These are phyloP conservation scores for Protodeltote pygarga DNA, from an alignment of 2,888 invertebrate genomes.

Conservation along the genomic window DNA sequence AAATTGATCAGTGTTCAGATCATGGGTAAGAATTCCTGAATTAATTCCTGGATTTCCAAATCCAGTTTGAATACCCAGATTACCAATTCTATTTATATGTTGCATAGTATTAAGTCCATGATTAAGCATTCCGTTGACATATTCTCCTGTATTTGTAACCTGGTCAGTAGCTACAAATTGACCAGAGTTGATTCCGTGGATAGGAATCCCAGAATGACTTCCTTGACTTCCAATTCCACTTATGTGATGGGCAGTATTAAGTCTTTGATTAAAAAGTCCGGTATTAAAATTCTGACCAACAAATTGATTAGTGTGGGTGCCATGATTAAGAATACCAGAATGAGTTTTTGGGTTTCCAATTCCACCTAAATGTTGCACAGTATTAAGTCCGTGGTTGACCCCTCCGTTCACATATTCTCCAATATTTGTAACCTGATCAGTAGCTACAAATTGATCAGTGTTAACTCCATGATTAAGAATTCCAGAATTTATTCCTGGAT, in stretches of 20 bases:
- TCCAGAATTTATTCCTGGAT: background rate
- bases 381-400: background rate
- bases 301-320: background rate
- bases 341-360: background rate
- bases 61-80: background rate
- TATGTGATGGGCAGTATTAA: background rate
- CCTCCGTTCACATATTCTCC: background rate
- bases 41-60: too few species aligned
- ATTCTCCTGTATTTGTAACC: background rate
- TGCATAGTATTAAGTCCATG: background rate
- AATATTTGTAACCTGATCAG: background rate
- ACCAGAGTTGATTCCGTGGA: background rate
- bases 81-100: background rate
- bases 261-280: background rate
- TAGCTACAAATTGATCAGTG: background rate
- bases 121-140: background rate
- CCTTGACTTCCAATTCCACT: background rate
- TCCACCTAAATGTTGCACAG: background rate
- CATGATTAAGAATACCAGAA: background rate
- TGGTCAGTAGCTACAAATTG: background rate
- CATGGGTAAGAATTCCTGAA: too few species aligned
- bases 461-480: background rate
- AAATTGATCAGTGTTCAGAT: too few species aligned
- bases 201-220: background rate
- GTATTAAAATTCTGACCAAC: slow-evolving; percentile 3